A percentile compares a stretch with the other conserved stretches of the same genome.
phyloP scores from a whole-genome alignment of 2,888 invertebrate genomes.

The Trissolcus brochymenae region DNA sequence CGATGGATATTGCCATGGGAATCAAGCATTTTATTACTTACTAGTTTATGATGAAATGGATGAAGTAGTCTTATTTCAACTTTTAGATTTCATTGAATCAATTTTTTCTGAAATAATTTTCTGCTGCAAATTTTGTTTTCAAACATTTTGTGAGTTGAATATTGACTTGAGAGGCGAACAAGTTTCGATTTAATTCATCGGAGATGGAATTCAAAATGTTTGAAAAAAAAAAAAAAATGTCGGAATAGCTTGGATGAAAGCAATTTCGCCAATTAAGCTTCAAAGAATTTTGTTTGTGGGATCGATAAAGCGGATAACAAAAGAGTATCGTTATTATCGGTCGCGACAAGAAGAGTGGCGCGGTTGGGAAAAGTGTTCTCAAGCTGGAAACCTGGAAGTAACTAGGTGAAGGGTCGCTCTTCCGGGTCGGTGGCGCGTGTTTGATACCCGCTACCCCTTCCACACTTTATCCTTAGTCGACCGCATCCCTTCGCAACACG shows the following conservation, averaged over 20 bases:
- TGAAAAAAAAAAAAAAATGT: constrained; percentile 8
- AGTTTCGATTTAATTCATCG: background rate
- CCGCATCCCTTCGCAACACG: constrained; percentile 42
- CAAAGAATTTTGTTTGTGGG: constrained; percentile 41
- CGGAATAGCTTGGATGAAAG: constrained; percentile 29
- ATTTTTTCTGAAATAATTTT: background rate
- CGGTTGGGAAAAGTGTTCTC: constrained; percentile 38
- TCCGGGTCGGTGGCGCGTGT: constrained; percentile 70
- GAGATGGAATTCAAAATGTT: constrained; percentile 3
- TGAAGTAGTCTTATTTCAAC: no score
- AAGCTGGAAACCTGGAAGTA: constrained; percentile 54
- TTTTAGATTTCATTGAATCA: background rate
- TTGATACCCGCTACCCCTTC: constrained; percentile 52
- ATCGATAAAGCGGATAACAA: constrained; percentile 49
- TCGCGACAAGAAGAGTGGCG: constrained; percentile 32
- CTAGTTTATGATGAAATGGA: no score
- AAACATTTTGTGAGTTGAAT: no score
- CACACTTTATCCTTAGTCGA: constrained; percentile 21
- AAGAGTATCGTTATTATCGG: constrained; percentile 55
- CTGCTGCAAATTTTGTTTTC: background rate
- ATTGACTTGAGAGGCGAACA: background rate
- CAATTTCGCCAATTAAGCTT: constrained; percentile 49
- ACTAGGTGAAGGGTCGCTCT: constrained; percentile 66
- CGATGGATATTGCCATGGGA: no score
- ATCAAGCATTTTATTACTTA: no score